These are phyloP conservation scores for Pocota personata DNA, from an alignment of 2,888 invertebrate species.

Conservation along the genomic window DNA sequence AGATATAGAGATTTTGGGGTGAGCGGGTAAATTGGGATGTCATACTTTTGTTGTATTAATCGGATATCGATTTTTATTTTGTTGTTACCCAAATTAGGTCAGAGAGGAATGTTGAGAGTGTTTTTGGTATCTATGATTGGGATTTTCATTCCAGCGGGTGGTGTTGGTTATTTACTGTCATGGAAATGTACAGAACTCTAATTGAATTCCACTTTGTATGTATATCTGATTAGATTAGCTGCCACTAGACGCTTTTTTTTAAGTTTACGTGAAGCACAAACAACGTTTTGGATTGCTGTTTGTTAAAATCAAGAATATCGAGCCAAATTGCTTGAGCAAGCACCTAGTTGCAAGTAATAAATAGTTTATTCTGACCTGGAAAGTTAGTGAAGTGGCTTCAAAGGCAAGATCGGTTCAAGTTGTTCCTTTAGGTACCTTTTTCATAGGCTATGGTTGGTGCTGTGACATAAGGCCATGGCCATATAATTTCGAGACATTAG, in stretches of 20 bases:
- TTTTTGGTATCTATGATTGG: slow-evolving; percentile 25
- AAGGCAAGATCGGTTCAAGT: too few species aligned
- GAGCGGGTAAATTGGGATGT: slow-evolving; percentile 48
- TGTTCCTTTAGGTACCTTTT: too few species aligned
- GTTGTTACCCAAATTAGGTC: slow-evolving; percentile 39
- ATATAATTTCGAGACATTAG: too few species aligned
- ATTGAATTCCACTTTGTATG: slow-evolving; percentile 32
- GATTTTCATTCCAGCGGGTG: slow-evolving; percentile 2
- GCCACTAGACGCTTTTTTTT: background rate
- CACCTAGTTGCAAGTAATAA: too few species aligned
- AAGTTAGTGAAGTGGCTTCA: too few species aligned
- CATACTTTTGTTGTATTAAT: slow-evolving; percentile 59
- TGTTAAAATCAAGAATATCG: too few species aligned
- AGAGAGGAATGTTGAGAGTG: slow-evolving; percentile 5
- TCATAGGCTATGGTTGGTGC: too few species aligned
- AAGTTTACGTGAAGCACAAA: background rate
- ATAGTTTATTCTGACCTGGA: too few species aligned
- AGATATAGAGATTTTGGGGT: background rate
- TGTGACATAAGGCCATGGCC: too few species aligned
- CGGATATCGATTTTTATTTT: slow-evolving; percentile 51
- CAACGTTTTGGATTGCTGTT: background rate
- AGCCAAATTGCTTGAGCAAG: too few species aligned
- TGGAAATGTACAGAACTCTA: slow-evolving; percentile 19
- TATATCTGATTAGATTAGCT: slow-evolving; percentile 16
- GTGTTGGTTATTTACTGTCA: background rate